These are phyloP conservation scores for Drosophila phalerata DNA, from an alignment of 2,888 invertebrate species.

Conservation along the genomic window DNA sequence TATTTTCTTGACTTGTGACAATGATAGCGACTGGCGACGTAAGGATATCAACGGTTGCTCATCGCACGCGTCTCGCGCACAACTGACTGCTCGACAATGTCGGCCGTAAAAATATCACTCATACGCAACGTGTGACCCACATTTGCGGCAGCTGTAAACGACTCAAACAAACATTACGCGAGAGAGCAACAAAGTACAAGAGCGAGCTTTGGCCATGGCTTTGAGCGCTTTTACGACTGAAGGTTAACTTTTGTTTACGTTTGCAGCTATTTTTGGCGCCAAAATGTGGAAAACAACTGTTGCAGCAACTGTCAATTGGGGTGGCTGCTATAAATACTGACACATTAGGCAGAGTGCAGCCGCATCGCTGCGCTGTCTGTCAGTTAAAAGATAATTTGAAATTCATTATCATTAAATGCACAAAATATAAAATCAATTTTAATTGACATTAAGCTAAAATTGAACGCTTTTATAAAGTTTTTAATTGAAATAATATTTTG, in stretches of 20 bases:
- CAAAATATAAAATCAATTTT: neutral
- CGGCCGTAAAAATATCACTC: constrained; percentile 49
- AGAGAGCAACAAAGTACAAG: constrained; percentile 9
- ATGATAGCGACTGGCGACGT: constrained; percentile 6
- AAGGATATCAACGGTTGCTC: constrained; percentile 24
- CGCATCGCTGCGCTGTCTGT: constrained; percentile 23
- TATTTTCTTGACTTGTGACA: constrained; percentile 33
- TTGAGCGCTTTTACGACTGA: constrained; percentile 36
- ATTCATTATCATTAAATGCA: neutral
- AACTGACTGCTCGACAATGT: constrained; percentile 30
- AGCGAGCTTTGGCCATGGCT: constrained; percentile 21
- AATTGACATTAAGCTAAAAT: neutral
- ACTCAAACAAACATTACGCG: constrained; percentile 36
- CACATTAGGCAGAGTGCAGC: constrained; percentile 24
- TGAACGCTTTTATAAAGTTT: neutral
- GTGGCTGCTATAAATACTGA: constrained; percentile 38
- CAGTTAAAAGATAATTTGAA: neutral
- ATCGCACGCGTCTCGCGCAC: constrained; percentile 34
- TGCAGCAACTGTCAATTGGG: constrained; percentile 45
- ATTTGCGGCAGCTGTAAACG: constrained; percentile 35
- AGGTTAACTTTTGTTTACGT: constrained; percentile 62
- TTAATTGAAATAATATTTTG: neutral
- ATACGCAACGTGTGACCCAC: constrained; percentile 73
- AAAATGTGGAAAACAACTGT: constrained; percentile 67
- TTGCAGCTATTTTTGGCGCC: constrained; percentile 76